A percentile compares a stretch with the other conserved stretches of the same genome.
Evolutionary conservation across 2,797 vertebrate genomes (phyloP).

Genomic region (Eidolon dupreanum): DNA sequence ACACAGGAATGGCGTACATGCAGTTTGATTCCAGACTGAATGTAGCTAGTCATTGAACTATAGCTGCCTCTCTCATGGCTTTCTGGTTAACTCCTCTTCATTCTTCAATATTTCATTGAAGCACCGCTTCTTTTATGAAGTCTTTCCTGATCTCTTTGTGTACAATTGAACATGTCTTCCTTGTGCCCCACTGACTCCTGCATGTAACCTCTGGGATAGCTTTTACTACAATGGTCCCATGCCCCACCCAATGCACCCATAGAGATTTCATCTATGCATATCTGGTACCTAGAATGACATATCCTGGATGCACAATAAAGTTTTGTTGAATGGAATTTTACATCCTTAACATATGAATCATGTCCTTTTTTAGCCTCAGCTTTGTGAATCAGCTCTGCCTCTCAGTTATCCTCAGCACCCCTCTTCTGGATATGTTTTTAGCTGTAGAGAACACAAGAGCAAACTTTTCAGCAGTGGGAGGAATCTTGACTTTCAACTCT

Average conservation of each 20-base stretch:
- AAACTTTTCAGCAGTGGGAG: background rate
- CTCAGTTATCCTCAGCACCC: conserved; percentile 17
- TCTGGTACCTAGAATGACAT: background rate
- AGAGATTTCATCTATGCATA: background rate
- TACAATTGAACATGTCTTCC: background rate
- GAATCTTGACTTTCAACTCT: background rate
- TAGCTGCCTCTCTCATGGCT: background rate
- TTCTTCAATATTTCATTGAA: background rate
- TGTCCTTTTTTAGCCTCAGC: conserved; percentile 50
- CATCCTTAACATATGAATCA: conserved; percentile 50
- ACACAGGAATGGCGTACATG: background rate
- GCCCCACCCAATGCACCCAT: background rate
- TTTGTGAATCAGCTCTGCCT: conserved; percentile 66
- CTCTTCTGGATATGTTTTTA: conserved; percentile 34
- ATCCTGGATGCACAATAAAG: conserved; percentile 22
- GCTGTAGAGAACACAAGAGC: background rate
- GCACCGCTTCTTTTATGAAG: background rate
- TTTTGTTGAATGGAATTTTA: conserved; percentile 44
- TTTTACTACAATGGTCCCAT: background rate
- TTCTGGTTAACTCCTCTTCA: background rate
- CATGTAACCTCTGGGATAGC: background rate
- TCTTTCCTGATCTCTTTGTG: background rate
- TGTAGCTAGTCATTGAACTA: background rate
- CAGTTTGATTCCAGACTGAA: background rate
- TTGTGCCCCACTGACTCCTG: background rate